Evolutionary conservation across 2,888 invertebrate genomes (phyloP).

Genomic region (Elysia crispata): DNA sequence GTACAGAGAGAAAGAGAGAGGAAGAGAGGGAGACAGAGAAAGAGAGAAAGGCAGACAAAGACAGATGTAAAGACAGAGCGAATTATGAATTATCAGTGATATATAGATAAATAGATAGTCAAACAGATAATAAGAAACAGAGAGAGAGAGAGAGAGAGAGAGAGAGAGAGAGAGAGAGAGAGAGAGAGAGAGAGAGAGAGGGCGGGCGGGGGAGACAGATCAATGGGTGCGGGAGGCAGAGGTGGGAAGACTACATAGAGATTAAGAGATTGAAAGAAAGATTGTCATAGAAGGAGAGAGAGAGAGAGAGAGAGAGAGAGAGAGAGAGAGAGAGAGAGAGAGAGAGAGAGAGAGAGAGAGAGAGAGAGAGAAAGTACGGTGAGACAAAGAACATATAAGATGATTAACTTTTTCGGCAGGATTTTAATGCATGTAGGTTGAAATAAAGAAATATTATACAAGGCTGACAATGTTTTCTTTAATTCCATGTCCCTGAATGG

Average conservation of each 20-base stretch:
- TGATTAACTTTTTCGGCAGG: background rate
- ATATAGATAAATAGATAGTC: background rate
- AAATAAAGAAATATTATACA: background rate
- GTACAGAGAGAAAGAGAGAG: background rate
- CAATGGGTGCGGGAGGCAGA: background rate
- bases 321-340: background rate
- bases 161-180: conserved; percentile 13
- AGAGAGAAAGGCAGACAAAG: background rate
- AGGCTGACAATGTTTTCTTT: too few relatives aligned
- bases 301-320: background rate
- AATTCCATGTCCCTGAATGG: too few relatives aligned
- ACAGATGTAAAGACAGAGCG: conserved; percentile 10
- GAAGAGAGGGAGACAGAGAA: background rate
- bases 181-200: background rate
- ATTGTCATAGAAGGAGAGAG: background rate
- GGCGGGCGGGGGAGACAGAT: background rate
- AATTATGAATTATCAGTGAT: too few relatives aligned
- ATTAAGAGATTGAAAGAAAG: background rate
- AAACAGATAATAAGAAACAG: background rate
- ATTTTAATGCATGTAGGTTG: background rate
- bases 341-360: conserved; percentile 2
- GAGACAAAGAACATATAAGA: background rate
- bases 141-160: conserved; percentile 26
- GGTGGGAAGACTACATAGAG: background rate
- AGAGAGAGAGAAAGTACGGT: background rate